phyloP scores from a whole-genome alignment of 2,113 vertebrate genomes.

The Corythaeola cristata region DNA sequence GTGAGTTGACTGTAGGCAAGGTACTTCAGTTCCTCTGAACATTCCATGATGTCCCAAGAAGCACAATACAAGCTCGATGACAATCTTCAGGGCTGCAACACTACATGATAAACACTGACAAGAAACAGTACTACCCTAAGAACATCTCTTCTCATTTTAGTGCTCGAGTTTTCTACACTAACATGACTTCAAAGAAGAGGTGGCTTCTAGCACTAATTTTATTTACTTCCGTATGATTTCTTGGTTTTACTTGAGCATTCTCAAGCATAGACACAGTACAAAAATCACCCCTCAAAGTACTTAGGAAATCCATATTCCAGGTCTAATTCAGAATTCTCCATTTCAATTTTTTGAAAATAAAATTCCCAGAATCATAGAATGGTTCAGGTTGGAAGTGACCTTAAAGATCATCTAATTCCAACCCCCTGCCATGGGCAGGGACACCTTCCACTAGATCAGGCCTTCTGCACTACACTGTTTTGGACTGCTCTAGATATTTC shows the following conservation, averaged over 20 bases:
- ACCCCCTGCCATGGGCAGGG: no score
- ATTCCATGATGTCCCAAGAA: background rate
- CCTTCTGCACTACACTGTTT: background rate
- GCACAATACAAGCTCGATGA: background rate
- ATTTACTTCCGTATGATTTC: background rate
- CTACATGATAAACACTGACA: background rate
- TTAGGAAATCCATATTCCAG: background rate
- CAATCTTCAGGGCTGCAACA: background rate
- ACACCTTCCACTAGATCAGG: no score
- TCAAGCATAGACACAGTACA: background rate
- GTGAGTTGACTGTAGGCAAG: background rate
- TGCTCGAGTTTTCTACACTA: background rate
- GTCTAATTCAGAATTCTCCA: background rate
- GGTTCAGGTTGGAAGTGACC: no score
- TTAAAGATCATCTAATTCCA: no score
- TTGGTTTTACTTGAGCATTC: background rate
- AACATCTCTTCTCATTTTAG: background rate
- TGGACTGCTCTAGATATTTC: background rate
- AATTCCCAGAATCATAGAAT: background rate
- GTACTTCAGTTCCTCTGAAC: background rate
- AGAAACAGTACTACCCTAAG: background rate
- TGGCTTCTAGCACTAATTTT: background rate
- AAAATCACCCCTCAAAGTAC: background rate
- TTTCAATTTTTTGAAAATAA: background rate
- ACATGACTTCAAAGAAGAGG: background rate